Base-by-base conservation (phyloP, 2,888 invertebrate genomes). In the Drosophila setosimentum region DNA sequence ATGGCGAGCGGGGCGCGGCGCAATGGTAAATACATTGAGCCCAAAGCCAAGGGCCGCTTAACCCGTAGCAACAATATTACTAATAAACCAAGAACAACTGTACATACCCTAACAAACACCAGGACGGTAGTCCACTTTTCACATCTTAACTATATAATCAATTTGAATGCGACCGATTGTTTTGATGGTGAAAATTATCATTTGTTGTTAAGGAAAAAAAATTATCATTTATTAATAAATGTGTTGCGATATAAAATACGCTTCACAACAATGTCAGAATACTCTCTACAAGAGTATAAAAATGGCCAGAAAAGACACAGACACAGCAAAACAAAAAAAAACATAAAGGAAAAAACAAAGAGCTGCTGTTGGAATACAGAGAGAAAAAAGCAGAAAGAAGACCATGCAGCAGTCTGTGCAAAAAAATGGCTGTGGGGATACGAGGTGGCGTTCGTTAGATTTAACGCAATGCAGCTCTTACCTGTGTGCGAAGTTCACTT, bases 21-120 rank as follows among this genome's bases (percentile, higher is more conserved):
- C 76, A 74, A 70, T 82, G 80, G 87, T 87, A 85, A 83, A 87
- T 76, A 83, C 72, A 80, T 85, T 73, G 76, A 82, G 78, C 83
- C 86, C 82, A 82, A 87, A 76, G 78, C 85, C 81, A 85, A 85
- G 76, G 73, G 70, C 70, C 76, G 83, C 76, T 79, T 68, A 86
- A 69, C 74, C 66, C 68, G 55, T 54, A 70, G 63, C 73, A 80
- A 70, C 75, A 79, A 76, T 83, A 83, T 78, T 80, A 59, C 74
- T 73, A 76, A 68, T 35, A 45, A 65, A 48, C n/a, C 21, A 5
- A 6, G 6, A n/a, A 8, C 55, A 37, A 37, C 27, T 18, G 2
- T 1, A 4, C n/a, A 37, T 55, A 37, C 55, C 13, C 55, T 54
- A 18, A 11, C 18, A 54, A 3, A 4, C 16, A 45, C 21, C 16